Evolutionary conservation across 2,888 invertebrate genomes (phyloP), one percentile per base, ranked within the genome.

Genomic region (Nemoura dubitans): DNA sequence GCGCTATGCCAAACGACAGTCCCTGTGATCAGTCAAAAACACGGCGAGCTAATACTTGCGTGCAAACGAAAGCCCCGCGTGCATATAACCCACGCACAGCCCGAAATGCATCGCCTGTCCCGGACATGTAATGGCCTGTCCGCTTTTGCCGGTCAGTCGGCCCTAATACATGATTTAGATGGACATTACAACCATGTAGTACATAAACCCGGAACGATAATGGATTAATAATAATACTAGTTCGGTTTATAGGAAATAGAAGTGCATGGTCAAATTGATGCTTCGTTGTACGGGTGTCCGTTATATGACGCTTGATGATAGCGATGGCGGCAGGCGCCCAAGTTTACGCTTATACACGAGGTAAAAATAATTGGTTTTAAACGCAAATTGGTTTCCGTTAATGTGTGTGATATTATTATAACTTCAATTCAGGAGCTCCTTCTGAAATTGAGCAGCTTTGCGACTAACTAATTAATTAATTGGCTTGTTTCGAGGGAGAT

Each of bases 171-270:
- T 83, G 83, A 83, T 83, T 83, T 83, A 83, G 83, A 83, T 83
- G 83, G 30, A 42, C 83, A 83, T 83, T 83, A 83, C 83, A 83
- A n/a, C 83, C 83, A 42, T 83, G 83, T 83, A 83, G 26, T 36
- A 83, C 83, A 83, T 36, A 28, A 30, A 42, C 83, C 83, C 83
- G 36, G 21, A 83, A 83, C 83, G 83, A 42, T 83, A 83, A 83
- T 83, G 83, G 83, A 83, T 83, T 83, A 83, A 83, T 83, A 83
- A 83, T 83, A 83, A 83, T 83, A 42, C 36, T 43, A 42, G 83
- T 36, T 83, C 26, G 83, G 83, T 83, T 83, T 83, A 83, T 83
- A 83, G 83, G 83, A 83, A 82, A 42, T 42, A 42, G 83, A n/a
- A 26, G 30, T 42, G 42, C 43, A 42, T 3, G 42, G 83, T n/a